A percentile compares a stretch with the other conserved stretches of the same genome.
These are phyloP conservation scores for Polymixis lichenea DNA, from an alignment of 2,888 invertebrate genomes.

Conservation along the genomic window DNA sequence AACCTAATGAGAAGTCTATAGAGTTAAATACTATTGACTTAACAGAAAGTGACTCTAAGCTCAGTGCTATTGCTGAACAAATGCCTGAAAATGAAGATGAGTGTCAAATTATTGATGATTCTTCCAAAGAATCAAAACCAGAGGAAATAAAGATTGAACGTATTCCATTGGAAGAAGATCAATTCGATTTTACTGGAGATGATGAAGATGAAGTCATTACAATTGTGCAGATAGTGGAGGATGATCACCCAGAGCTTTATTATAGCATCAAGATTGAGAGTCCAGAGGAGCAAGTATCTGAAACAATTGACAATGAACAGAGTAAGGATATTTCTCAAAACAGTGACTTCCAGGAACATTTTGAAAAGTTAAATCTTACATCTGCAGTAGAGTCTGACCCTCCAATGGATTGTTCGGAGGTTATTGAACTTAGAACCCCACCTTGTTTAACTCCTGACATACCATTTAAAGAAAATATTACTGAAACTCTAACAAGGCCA, in stretches of 20 bases:
- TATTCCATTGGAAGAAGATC: slow-evolving; percentile 77
- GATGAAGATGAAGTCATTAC: slow-evolving; percentile 89
- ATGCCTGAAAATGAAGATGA: slow-evolving; percentile 50
- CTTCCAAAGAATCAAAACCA: slow-evolving; percentile 54
- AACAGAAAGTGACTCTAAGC: slow-evolving; percentile 53
- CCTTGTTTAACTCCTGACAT: slow-evolving; percentile 79
- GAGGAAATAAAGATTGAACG: slow-evolving; percentile 67
- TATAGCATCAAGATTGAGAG: slow-evolving; percentile 85
- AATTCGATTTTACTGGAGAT: slow-evolving; percentile 81
- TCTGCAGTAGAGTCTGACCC: slow-evolving; percentile 70
- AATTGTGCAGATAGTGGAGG: slow-evolving; percentile 88
- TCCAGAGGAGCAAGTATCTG: slow-evolving; percentile 71
- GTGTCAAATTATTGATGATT: slow-evolving; percentile 46
- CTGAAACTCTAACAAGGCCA: slow-evolving; percentile 78
- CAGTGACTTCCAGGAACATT: slow-evolving; percentile 83
- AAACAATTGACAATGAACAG: slow-evolving; percentile 62
- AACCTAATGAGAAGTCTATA: slow-evolving; percentile 30
- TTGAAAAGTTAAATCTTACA: slow-evolving; percentile 81
- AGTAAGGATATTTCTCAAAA: slow-evolving; percentile 69
- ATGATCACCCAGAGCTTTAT: slow-evolving; percentile 85
- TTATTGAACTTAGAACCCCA: slow-evolving; percentile 72
- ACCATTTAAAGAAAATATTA: slow-evolving; percentile 74
- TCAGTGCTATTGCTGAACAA: slow-evolving; percentile 45
- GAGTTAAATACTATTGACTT: slow-evolving; percentile 50
- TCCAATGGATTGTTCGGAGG: slow-evolving; percentile 78